Evolutionary conservation across 2,888 invertebrate genomes (phyloP).

Genomic region (Morinoia aosen): DNA sequence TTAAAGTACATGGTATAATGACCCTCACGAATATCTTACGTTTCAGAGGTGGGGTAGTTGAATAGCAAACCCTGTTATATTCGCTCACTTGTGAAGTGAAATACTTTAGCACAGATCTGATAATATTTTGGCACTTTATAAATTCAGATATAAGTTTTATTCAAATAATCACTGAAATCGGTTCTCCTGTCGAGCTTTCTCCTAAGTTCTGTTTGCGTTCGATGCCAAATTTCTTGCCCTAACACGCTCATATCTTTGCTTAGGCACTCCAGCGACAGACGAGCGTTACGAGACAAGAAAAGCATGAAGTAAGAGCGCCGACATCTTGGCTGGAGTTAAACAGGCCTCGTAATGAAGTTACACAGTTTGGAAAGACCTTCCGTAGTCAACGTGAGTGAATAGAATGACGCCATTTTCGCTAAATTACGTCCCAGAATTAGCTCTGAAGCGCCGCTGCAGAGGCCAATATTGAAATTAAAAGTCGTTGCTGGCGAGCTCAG

Average conservation of each 20-base stretch:
- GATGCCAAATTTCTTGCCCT: background rate
- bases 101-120: background rate
- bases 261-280: background rate
- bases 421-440: slow-evolving; percentile 46
- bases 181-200: background rate
- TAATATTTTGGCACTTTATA: background rate
- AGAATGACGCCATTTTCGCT: slow-evolving; percentile 35
- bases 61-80: background rate
- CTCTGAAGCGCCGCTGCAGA: slow-evolving; percentile 1
- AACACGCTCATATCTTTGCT: background rate
- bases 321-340: background rate
- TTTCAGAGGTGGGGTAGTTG: background rate
- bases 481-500: background rate
- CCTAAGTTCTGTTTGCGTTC: background rate
- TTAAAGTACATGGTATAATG: background rate
- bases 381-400: slow-evolving; percentile 28
- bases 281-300: background rate
- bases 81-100: background rate
- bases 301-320: background rate
- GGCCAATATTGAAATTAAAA: slow-evolving; percentile 25
- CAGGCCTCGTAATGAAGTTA: slow-evolving; percentile 23
- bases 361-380: slow-evolving; percentile 29
- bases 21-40: background rate
- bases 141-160: too few species aligned
- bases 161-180: background rate